Base-by-base conservation (phyloP, 1,140 invertebrate genomes). In the Macrotrachela quadricornifera region DNA sequence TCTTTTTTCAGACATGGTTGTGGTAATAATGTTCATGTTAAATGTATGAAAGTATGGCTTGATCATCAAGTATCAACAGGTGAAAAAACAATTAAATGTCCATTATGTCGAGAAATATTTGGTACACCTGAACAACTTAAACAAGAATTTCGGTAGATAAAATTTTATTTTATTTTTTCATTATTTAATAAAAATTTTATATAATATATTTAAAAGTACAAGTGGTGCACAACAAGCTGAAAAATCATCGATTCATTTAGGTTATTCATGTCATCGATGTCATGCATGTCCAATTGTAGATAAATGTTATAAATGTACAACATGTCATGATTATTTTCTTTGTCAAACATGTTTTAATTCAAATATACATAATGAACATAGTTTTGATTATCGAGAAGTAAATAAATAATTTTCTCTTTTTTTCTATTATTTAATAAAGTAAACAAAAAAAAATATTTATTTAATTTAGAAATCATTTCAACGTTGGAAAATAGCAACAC, bases 31-130 rank as follows among this genome's bases (percentile, higher is more conserved):
- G 64, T 71, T 11, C 68, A 70, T 57, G 67, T 69, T 15, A 69
- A 69, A 52, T 71, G 69, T 59, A 69, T 71, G 67, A 67, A 64
- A 50, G 59, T 71, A 10, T 70, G 66, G 64, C 65, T 68, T 3
- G 67, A 68, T 36, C 69, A 71, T 55, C 67, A 70, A 53, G 62
- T 62, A 51, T 58, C 61, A 42, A 58, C 60, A 11, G 64, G 62
- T 16, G 62, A 67, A 36, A 59, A 58, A 9, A 57, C 52, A 10
- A 15, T 71, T 30, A 66, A 67, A 51, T 71, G 69, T 58, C 69
- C 69, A 8, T 62, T 68, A 49, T 71, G 69, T 60, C 61, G 69
- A 17, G 64, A 67, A 55, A 65, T 68, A 57, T 71, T 71, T 64
- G 68, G 66, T 18, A 61, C 67, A 0, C 53, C 69, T 47, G 61